Percentiles rank a stretch among this genome's conserved stretches.
Conservation (phyloP, 2,113 vertebrate genomes). For the Austrofundulus limnaeus region DNA sequence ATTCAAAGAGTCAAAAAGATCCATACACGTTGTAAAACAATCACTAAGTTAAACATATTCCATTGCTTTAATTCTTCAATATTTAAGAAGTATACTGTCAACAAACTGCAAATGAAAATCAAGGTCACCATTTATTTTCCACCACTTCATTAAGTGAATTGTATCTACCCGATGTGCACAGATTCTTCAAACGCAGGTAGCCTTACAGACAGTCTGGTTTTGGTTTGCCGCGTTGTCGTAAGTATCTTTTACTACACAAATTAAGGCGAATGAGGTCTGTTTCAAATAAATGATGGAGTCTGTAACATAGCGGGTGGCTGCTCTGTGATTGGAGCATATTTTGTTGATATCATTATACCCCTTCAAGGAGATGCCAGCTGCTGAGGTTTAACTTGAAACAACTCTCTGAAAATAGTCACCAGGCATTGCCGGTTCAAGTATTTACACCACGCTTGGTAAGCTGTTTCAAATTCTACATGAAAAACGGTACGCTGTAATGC, state of each 20-base stretch:
- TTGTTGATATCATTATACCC: constrained; percentile 63
- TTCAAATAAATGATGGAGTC: constrained; percentile 42
- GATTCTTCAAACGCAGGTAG: constrained; percentile 42
- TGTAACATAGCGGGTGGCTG: constrained; percentile 48
- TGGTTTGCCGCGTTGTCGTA: constrained; percentile 33
- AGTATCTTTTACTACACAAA: constrained; percentile 48
- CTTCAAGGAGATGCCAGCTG: constrained; percentile 50
- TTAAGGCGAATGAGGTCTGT: constrained; percentile 22
- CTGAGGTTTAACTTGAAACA: constrained; percentile 38
- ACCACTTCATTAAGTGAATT: constrained; percentile 11
- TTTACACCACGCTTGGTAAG: constrained; percentile 16
- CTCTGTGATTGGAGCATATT: constrained; percentile 64
- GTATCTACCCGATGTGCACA: constrained; percentile 6
- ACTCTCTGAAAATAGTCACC: constrained; percentile 42
- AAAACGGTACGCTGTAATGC: neutral
- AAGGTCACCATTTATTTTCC: neutral
- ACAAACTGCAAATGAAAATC: constrained; percentile 6
- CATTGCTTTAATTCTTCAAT: no score
- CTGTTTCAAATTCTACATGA: constrained; percentile 9
- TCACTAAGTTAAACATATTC: no score
- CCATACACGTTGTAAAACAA: no score
- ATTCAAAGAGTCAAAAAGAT: no score
- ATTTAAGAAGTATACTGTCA: constrained; percentile 4
- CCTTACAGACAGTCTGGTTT: constrained; percentile 25
- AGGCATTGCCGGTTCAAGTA: constrained; percentile 16